phyloP scores from a whole-genome alignment of 1,140 invertebrate genomes.

The Lordiphosa mommai region DNA sequence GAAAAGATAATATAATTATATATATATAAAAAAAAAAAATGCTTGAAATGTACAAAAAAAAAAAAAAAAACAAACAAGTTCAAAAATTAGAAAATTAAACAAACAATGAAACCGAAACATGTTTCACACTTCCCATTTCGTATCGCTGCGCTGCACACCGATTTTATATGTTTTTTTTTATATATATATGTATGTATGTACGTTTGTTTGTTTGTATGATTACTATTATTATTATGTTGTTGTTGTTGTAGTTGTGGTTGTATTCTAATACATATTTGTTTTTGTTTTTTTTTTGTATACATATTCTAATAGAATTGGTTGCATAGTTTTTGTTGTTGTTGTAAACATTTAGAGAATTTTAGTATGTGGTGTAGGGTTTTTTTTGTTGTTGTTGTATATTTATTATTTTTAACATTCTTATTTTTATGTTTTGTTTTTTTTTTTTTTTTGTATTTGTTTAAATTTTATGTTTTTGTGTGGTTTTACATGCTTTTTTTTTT shows the following conservation, averaged over 20 bases:
- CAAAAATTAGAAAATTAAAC: conserved; percentile 22
- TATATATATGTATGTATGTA: background rate
- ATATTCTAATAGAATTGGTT: too few species aligned
- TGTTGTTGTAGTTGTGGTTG: conserved; percentile 15
- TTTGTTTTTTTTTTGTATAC: conserved; percentile 15
- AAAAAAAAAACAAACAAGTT: too few species aligned
- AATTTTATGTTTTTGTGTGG: too few species aligned
- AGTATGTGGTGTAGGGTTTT: too few species aligned
- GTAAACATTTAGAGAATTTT: conserved; percentile 31
- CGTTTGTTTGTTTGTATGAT: conserved; percentile 7
- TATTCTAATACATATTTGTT: conserved; percentile 9
- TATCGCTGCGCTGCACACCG: conserved; percentile 24
- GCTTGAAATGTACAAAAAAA: conserved; percentile 48
- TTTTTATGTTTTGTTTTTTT: conserved; percentile 5
- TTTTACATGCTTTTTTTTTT: too few species aligned
- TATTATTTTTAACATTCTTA: conserved; percentile 22
- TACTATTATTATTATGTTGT: conserved; percentile 4
- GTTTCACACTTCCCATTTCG: conserved; percentile 35
- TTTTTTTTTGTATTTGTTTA: conserved; percentile 1
- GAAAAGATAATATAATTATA: conserved; percentile 38
- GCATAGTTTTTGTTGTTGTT: conserved; percentile 16
- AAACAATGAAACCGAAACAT: background rate
- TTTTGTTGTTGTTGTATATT: too few species aligned
- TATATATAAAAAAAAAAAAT: conserved; percentile 19
- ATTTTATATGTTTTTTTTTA: conserved; percentile 3